Percentiles rank a stretch among this genome's conserved stretches.
These are phyloP conservation scores for Harpagoxenus sublaevis DNA, from an alignment of 2,888 invertebrate genomes.

Conservation along the genomic window DNA sequence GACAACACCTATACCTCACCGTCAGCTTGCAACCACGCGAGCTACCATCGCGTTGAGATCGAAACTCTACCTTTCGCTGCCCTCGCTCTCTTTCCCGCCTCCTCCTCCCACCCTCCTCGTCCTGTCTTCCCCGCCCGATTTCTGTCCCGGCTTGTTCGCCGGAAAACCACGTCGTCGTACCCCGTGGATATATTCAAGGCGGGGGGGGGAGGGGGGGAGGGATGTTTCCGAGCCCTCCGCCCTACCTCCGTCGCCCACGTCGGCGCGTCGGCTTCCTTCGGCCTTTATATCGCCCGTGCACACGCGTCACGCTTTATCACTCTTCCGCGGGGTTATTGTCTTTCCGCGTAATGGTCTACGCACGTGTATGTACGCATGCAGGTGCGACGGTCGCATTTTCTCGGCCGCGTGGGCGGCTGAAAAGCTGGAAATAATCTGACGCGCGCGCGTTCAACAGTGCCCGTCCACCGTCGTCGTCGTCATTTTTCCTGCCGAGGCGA, in stretches of 20 bases:
- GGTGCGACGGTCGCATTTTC: constrained; percentile 59
- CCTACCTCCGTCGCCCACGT: constrained; percentile 56
- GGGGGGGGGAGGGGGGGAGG: constrained; percentile 51
- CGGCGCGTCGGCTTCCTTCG: constrained; percentile 67
- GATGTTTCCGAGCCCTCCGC: constrained; percentile 59
- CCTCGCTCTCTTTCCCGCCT: constrained; percentile 23
- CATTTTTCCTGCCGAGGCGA: constrained; percentile 42
- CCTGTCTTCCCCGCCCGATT: constrained; percentile 61
- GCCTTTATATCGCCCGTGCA: constrained; percentile 78
- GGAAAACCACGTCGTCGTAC: constrained; percentile 76
- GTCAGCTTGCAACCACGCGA: constrained; percentile 53
- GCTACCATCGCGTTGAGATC: constrained; percentile 65
- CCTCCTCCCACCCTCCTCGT: constrained; percentile 6
- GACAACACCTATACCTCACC: constrained; percentile 62
- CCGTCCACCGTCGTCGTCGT: constrained; percentile 22
- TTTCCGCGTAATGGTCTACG: constrained; percentile 72
- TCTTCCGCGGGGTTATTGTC: constrained; percentile 81
- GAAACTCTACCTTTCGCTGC: constrained; percentile 49
- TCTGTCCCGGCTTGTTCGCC: constrained; percentile 67
- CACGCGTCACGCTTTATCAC: constrained; percentile 83
- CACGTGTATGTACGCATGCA: constrained; percentile 52
- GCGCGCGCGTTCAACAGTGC: constrained; percentile 5
- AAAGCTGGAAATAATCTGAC: constrained; percentile 51
- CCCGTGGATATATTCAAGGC: constrained; percentile 69
- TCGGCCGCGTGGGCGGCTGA: constrained; percentile 41